A percentile compares a stretch with the other conserved stretches of the same genome.
Evolutionary conservation across 2,797 vertebrate genomes (phyloP).

Genomic region (Trematomus bernacchii): DNA sequence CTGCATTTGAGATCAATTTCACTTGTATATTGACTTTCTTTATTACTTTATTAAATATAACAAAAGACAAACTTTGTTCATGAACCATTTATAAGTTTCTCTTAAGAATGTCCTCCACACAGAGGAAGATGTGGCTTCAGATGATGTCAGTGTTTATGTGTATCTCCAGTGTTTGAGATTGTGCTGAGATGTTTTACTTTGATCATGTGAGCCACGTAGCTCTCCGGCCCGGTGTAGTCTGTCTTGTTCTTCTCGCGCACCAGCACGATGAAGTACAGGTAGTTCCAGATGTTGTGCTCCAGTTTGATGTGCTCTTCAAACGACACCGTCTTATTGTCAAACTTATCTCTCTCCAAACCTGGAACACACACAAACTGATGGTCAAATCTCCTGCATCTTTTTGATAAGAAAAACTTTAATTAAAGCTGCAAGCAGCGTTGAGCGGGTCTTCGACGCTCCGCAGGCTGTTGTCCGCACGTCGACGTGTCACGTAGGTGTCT

Average conservation of each 20-base stretch:
- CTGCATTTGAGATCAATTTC: too few relatives aligned
- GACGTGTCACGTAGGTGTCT: too few relatives aligned
- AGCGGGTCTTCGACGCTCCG: too few relatives aligned
- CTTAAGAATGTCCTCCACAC: not conserved
- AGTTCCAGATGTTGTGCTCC: constrained; percentile 99
- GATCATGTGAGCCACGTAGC: constrained; percentile 97
- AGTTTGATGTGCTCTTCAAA: constrained; percentile 97
- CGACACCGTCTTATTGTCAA: constrained; percentile 98
- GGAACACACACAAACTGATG: not conserved
- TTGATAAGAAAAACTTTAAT: not conserved
- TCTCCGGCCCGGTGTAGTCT: constrained; percentile 97
- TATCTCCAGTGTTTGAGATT: too few relatives aligned
- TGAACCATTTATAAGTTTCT: too few relatives aligned
- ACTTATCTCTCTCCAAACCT: constrained; percentile 98
- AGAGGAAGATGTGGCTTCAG: not conserved
- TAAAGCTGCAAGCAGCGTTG: too few relatives aligned
- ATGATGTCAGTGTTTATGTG: accelerated
- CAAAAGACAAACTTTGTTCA: too few relatives aligned
- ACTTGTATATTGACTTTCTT: too few relatives aligned
- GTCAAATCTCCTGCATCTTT: not conserved
- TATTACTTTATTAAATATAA: too few relatives aligned
- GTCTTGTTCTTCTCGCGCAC: constrained; percentile 96
- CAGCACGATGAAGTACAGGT: constrained; percentile 97
- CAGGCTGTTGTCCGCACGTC: too few relatives aligned
- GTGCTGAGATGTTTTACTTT: constrained; percentile 83